Evolutionary conservation across 2,113 vertebrate species (phyloP).

Genomic region (Hirundichthys speculiger): DNA sequence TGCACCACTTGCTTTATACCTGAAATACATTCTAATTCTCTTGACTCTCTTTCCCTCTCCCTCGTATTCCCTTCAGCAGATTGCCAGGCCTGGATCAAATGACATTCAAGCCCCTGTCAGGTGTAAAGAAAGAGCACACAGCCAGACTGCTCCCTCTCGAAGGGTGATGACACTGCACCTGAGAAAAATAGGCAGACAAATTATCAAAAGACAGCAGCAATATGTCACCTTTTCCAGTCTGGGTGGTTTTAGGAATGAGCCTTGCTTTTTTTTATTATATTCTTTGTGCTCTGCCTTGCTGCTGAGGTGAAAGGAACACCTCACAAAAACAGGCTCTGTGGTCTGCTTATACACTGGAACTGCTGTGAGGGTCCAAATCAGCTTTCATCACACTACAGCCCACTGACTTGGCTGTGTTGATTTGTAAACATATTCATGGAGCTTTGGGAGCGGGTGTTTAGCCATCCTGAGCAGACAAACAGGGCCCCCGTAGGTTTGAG

Average conservation of each 20-base stretch:
- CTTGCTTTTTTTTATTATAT: constrained; percentile 28
- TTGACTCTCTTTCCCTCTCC: constrained; percentile 24
- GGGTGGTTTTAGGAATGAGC: constrained; percentile 14
- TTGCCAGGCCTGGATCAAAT: constrained; percentile 48
- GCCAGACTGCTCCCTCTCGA: constrained; percentile 32
- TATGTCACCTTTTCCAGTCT: constrained; percentile 39
- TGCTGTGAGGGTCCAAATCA: constrained; percentile 28
- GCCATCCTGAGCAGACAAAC: constrained; percentile 2
- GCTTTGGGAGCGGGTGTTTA: constrained; percentile 27
- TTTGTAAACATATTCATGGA: constrained; percentile 60
- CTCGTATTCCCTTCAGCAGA: constrained; percentile 24
- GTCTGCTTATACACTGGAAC: constrained; percentile 27
- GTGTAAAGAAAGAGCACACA: constrained; percentile 37
- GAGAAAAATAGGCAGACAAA: constrained; percentile 35
- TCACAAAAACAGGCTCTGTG: constrained; percentile 36
- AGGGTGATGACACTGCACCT: constrained; percentile 29
- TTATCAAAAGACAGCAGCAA: constrained; percentile 9
- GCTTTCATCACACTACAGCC: constrained; percentile 19
- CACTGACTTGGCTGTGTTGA: constrained; percentile 43
- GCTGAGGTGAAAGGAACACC: constrained; percentile 39
- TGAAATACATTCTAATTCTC: constrained; percentile 76
- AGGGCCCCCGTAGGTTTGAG: no score
- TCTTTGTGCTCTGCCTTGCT: constrained; percentile 7
- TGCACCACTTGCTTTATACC: constrained; percentile 79
- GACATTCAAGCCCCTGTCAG: constrained; percentile 56